Evolutionary conservation across 2,113 vertebrate species (phyloP).

Genomic region (Xiphorhynchus elegans): DNA sequence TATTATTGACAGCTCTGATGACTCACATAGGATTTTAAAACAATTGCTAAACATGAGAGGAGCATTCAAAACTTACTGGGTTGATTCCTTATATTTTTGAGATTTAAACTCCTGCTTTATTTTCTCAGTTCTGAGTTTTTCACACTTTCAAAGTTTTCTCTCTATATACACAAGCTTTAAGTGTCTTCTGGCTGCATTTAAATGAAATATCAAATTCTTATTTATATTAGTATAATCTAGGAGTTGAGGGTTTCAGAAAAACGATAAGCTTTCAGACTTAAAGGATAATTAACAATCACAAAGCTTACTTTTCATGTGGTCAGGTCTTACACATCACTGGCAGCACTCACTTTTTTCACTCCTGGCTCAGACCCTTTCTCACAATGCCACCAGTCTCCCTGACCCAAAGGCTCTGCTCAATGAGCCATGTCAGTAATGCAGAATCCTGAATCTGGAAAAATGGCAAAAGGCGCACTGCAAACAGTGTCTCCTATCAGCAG

Average conservation of each 20-base stretch:
- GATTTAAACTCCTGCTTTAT: not conserved
- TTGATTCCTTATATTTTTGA: not conserved
- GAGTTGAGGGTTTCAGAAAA: not conserved
- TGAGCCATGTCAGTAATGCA: accelerated
- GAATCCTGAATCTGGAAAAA: not conserved
- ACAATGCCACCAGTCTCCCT: not conserved
- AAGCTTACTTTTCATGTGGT: not conserved
- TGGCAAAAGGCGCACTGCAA: not conserved
- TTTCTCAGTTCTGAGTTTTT: not conserved
- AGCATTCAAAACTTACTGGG: not conserved
- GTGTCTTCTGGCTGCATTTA: not conserved
- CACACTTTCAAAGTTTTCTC: not conserved
- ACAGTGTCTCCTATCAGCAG: not conserved
- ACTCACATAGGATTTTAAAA: not conserved
- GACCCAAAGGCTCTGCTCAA: not conserved
- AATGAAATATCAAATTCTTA: not conserved
- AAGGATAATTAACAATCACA: not conserved
- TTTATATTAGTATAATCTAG: not conserved
- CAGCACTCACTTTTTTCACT: not conserved
- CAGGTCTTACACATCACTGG: not conserved
- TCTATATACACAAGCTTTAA: not conserved
- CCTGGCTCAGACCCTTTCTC: not conserved
- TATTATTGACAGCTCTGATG: not conserved
- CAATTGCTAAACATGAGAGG: not conserved
- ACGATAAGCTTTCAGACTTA: not conserved